Base-by-base conservation (phyloP, 2,113 vertebrate species). In the Toxotes jaculatrix region DNA sequence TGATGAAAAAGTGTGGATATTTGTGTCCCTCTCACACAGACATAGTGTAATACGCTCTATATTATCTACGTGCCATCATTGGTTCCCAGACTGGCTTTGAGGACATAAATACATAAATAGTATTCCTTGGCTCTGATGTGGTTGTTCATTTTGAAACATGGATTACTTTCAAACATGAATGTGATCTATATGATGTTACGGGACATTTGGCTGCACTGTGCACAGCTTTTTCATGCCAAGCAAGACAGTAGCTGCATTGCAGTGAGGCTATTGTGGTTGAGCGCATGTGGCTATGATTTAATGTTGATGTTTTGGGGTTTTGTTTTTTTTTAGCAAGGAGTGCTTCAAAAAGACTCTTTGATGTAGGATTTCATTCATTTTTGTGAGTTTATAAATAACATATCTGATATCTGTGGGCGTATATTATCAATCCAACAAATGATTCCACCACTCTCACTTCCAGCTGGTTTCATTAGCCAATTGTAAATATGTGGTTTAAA, bases 261-360 rank as follows among this genome's bases (percentile, higher is more conserved):
- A 73, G 21, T 9, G 27, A 81, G 14, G 56, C 38, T 31, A 43
- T 75, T 6, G 59, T 9, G 4, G 34, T 38, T 32, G 21, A 51
- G 17, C 11, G 70, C 79, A 80, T 73, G 75, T 51, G 27, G 61
- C 64, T 55, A 31, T 69, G 31, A 60, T 40, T 59, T 32, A 66
- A n/a, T 70, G 27, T 4, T 56, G 23, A 49, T 43, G 4, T 42
- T 27, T 27, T 27, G 27, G 27, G 27, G 27, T 27, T 27, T n/a
- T 67, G 6, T 7, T 40, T 6, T 57, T 51, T 63, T 65, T 40
- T 47, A 9, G 13, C 1, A 19, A 40, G 7, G 16, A 31, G 32
- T 43, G 36, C 23, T 69, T 62, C 4, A 17, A 57, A 75, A 47
- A 56, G 9, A 72, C 17, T 64, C 16, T 21, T 34, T 71, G 27